Conservation (phyloP, 2,113 vertebrate genomes). For the Perca fluviatilis region DNA sequence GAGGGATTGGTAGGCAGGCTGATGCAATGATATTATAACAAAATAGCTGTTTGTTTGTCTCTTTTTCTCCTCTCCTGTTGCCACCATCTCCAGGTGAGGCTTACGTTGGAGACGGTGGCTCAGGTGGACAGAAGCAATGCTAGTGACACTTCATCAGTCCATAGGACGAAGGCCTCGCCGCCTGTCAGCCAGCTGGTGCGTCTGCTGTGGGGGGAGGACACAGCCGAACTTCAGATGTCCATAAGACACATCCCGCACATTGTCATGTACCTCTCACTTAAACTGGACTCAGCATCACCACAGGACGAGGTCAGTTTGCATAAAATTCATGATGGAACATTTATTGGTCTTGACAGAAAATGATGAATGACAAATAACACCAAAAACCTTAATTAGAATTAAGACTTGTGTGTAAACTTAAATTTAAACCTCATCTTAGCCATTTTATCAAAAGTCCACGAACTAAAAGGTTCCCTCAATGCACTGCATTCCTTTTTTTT, state of each 20-base stretch:
- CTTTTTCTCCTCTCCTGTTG: background rate
- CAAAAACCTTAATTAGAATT: background rate
- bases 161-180: conserved; percentile 70
- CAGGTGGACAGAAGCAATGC: conserved; percentile 49
- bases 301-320: conserved; percentile 91
- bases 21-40: conserved; percentile 4
- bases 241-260: conserved; percentile 87
- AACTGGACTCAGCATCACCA: conserved; percentile 87
- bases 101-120: conserved; percentile 90
- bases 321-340: background rate
- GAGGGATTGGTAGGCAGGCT: background rate
- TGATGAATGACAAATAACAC: background rate
- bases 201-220: conserved; percentile 90
- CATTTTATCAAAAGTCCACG: background rate
- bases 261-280: conserved; percentile 92
- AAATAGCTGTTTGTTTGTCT: background rate
- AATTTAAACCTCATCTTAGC: background rate
- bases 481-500: no score
- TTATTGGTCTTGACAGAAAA: background rate
- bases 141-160: conserved; percentile 2
- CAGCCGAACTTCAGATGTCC: conserved; percentile 82
- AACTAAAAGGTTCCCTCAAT: background rate
- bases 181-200: conserved; percentile 88
- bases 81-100: conserved; percentile 86
- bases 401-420: background rate